These are phyloP conservation scores for Agapetus fuscipes DNA, from an alignment of 2,888 invertebrate species.

Conservation along the genomic window DNA sequence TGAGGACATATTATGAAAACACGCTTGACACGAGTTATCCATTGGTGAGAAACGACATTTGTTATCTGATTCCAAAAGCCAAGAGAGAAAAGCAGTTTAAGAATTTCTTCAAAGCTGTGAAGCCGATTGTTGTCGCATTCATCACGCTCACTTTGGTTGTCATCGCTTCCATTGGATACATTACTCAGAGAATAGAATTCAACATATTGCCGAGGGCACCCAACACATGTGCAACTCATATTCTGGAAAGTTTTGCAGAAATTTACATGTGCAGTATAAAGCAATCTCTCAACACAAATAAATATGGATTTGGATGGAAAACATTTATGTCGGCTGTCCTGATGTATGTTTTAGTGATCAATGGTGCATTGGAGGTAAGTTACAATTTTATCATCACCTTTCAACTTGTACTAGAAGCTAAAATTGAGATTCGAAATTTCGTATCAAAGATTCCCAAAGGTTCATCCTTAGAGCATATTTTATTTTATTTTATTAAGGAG, in stretches of 20 bases:
- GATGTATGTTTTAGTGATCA: not conserved
- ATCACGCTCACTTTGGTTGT: slow-evolving; percentile 29
- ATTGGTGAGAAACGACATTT: slow-evolving; percentile 43
- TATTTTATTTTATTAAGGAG: too few species aligned
- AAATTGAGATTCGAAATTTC: too few species aligned
- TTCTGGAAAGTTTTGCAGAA: slow-evolving; percentile 28
- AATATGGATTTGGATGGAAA: slow-evolving; percentile 34
- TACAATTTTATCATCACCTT: too few species aligned
- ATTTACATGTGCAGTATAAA: slow-evolving; percentile 37
- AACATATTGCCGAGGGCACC: not conserved
- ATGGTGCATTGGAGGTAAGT: slow-evolving; percentile 10
- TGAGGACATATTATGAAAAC: slow-evolving; percentile 40
- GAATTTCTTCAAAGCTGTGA: slow-evolving; percentile 33
- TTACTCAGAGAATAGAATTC: slow-evolving; percentile 30
- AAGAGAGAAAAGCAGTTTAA: slow-evolving; percentile 39
- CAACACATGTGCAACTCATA: slow-evolving; percentile 6
- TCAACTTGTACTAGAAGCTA: too few species aligned
- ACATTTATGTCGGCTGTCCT: slow-evolving; percentile 24
- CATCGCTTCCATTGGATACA: slow-evolving; percentile 28
- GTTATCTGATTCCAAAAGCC: slow-evolving; percentile 45
- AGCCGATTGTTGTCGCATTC: slow-evolving; percentile 28
- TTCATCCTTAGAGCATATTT: too few species aligned
- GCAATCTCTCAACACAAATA: slow-evolving; percentile 36
- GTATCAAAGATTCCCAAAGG: too few species aligned
- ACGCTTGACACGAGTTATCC: slow-evolving; percentile 45